phyloP scores from a whole-genome alignment of 2,797 vertebrate species.

The Australoheros facetus region DNA sequence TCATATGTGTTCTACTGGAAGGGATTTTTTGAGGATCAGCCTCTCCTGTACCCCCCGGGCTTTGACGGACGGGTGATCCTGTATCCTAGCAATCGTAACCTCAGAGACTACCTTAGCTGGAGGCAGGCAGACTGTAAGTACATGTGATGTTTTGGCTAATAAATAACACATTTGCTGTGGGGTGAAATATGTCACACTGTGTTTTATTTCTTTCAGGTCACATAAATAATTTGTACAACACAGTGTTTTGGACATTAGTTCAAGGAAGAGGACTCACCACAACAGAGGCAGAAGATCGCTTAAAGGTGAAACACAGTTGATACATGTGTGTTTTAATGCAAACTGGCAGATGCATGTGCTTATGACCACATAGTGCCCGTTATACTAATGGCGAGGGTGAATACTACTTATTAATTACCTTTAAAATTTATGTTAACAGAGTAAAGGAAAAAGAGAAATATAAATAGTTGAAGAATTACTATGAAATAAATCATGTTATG shows the following conservation, averaged over 20 bases:
- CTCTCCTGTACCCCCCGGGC: constrained; percentile 91
- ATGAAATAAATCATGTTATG: neutral
- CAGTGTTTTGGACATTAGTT: constrained; percentile 94
- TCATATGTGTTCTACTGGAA: constrained; percentile 98
- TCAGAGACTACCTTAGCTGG: constrained; percentile 97
- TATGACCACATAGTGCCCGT: neutral
- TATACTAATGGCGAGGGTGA: neutral
- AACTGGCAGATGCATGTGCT: neutral
- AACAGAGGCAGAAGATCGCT: constrained; percentile 86
- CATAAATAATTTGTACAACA: constrained; percentile 97
- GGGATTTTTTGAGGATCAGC: constrained; percentile 90
- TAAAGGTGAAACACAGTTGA: constrained; percentile 81
- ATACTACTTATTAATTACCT: neutral
- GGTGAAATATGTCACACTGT: neutral
- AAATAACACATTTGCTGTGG: neutral
- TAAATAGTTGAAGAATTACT: neutral
- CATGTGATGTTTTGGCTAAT: neutral
- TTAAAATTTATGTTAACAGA: neutral
- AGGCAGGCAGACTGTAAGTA: constrained; percentile 96
- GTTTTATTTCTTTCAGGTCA: constrained; percentile 83
- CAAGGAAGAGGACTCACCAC: constrained; percentile 90
- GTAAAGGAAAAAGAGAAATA: neutral
- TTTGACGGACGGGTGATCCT: constrained; percentile 96
- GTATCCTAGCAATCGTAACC: constrained; percentile 92
- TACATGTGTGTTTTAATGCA: neutral